Evolutionary conservation across 1,140 invertebrate species (phyloP), one percentile per base, ranked within the genome.

Genomic region (Agrypnia vestita): DNA sequence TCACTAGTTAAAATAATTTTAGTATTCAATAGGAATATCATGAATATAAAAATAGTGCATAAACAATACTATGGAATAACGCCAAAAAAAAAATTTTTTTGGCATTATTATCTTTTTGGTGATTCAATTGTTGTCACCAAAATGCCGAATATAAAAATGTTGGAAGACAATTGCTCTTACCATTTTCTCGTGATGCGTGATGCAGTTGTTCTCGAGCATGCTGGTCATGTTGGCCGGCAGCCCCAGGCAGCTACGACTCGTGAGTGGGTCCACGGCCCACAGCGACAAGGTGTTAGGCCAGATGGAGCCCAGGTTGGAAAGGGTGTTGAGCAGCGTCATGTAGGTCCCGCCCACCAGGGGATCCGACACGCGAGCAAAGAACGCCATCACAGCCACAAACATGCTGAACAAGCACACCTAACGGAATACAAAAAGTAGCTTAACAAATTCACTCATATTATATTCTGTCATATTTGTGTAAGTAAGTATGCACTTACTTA

Each of bases 241-340:
- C 47, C 74, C 75, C 47, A 47, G 76, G 86, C 97, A 98, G 56
- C 89, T 86, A 84, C 94, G 96, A 86, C 91, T 94, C 0, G 97
- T 98, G 0, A 99, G 87, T 12, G 93, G 90, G 89, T 99, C 98
- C 8, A 99, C 97, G 64, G 97, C 91, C 93, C 96, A 98, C 6
- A 99, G 90, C 0, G 97, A 94, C 9, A 98, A 88, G 0, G 98
- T 99, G 64, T 94, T 93, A 0, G 98, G 97, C 98, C 98, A 99
- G 86, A 98, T 99, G 10, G 97, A 97, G 35, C 98, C 99, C 43
- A 99, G 90, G 91, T 99, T 99, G 44, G 94, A 94, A 9, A 99
- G 88, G 0, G 99, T 99, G 86, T 99, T 99, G 1, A 99, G 91
- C 56, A 99, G 91, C 0, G 99, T 99, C 99, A 99, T 99, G 86